phyloP scores from a whole-genome alignment of 2,113 vertebrate genomes.

The Chamaetylas fuelleborni region DNA sequence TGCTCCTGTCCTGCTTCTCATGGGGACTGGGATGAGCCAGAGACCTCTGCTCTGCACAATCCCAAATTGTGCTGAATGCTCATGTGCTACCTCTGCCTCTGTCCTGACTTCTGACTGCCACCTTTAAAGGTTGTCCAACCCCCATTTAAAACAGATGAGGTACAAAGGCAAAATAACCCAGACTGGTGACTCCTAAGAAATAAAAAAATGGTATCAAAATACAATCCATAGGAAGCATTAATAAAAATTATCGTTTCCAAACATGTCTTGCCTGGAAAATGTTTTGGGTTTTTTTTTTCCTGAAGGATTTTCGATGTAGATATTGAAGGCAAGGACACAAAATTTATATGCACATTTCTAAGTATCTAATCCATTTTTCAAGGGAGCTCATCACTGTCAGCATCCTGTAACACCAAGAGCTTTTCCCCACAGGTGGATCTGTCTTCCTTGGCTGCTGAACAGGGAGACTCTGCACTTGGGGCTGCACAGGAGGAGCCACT shows the following conservation, averaged over 20 bases:
- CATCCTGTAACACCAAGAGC: background rate
- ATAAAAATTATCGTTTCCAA: background rate
- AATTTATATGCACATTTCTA: background rate
- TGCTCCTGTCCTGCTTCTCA: background rate
- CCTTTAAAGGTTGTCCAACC: background rate
- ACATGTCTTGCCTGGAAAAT: background rate
- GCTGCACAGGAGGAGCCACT: background rate
- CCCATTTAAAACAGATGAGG: background rate
- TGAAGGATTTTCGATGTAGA: background rate
- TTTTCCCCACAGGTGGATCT: background rate
- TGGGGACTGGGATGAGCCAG: background rate
- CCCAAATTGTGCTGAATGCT: background rate
- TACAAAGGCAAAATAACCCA: background rate
- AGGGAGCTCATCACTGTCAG: background rate
- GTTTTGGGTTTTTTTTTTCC: background rate
- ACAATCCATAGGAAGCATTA: background rate
- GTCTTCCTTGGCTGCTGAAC: background rate
- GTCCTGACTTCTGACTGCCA: fast-evolving
- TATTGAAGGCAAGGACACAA: background rate
- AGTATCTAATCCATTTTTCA: background rate
- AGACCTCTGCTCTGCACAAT: fast-evolving
- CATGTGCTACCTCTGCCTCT: background rate
- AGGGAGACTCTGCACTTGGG: background rate
- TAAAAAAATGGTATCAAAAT: background rate
- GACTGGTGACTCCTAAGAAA: background rate